Conservation (phyloP, 2,888 invertebrate species). For the Leptopilina drosophilae region DNA sequence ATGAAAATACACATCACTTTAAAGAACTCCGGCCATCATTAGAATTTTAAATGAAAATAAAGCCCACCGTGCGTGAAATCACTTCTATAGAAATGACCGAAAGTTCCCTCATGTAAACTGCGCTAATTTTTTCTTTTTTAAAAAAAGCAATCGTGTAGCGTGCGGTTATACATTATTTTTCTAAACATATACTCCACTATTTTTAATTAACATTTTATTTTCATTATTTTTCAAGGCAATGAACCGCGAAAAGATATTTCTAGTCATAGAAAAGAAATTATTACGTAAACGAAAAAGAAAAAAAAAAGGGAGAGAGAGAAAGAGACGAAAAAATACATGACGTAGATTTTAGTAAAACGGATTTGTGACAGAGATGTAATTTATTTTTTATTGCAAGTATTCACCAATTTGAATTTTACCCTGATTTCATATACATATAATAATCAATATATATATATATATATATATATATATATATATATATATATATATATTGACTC, state of each 20-base stretch:
- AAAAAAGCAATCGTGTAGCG: constrained; percentile 37
- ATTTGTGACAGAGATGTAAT: constrained; percentile 68
- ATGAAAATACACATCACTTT: constrained; percentile 14
- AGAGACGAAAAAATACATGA: constrained; percentile 46
- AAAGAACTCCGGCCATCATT: constrained; percentile 13
- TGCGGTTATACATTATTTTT: constrained; percentile 67
- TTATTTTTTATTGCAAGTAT: constrained; percentile 71
- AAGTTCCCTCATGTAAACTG: neutral
- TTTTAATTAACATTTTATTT: constrained; percentile 46
- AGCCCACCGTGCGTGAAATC: neutral
- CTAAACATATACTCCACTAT: constrained; percentile 66
- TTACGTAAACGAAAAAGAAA: constrained; percentile 45
- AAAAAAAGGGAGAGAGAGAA: constrained; percentile 45
- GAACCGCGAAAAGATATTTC: constrained; percentile 70
- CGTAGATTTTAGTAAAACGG: constrained; percentile 54
- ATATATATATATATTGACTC: no score
- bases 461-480: no score
- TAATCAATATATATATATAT: constrained; percentile 38
- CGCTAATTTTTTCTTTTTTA: neutral
- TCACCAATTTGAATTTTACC: constrained; percentile 59
- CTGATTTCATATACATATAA: constrained; percentile 52
- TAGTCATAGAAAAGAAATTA: constrained; percentile 64
- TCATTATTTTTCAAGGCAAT: constrained; percentile 72
- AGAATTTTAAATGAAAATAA: constrained; percentile 37
- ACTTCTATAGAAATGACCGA: neutral